These are phyloP conservation scores for Tachina grossa DNA, from an alignment of 2,888 invertebrate species.

Conservation along the genomic window DNA sequence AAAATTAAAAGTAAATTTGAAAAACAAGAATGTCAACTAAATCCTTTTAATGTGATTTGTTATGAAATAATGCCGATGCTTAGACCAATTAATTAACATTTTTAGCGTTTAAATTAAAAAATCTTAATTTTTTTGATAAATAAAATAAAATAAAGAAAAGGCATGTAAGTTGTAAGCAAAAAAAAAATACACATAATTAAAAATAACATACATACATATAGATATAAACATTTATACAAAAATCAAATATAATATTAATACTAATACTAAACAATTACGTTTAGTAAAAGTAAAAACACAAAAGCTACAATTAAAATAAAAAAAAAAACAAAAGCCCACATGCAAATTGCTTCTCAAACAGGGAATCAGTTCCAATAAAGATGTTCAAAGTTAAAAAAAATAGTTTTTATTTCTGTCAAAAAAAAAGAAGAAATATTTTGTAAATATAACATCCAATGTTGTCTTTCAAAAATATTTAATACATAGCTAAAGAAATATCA, in stretches of 20 bases:
- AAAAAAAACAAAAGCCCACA: constrained; percentile 4
- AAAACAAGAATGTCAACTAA: not conserved
- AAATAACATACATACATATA: not conserved
- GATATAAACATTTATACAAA: constrained; percentile 59
- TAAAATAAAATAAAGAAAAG: not conserved
- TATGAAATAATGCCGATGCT: not conserved
- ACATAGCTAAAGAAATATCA: not conserved
- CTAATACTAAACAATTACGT: not conserved
- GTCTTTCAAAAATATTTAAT: constrained; percentile 48
- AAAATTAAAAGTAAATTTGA: too few species aligned
- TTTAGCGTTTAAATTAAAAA: not conserved
- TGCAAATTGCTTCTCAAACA: constrained; percentile 7
- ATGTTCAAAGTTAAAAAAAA: not conserved
- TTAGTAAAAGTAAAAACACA: constrained; percentile 3
- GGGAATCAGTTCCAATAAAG: not conserved
- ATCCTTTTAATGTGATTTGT: not conserved
- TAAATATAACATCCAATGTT: not conserved
- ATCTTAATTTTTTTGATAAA: not conserved
- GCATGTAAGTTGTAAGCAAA: constrained; percentile 6
- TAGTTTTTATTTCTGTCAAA: not conserved
- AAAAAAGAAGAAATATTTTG: not conserved
- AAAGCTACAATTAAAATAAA: not conserved
- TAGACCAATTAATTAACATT: constrained; percentile 3
- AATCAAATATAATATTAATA: constrained; percentile 6
- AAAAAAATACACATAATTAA: constrained; percentile 14